Conservation (phyloP, 1,140 invertebrate genomes). For the Hydropsyche tenuis region DNA sequence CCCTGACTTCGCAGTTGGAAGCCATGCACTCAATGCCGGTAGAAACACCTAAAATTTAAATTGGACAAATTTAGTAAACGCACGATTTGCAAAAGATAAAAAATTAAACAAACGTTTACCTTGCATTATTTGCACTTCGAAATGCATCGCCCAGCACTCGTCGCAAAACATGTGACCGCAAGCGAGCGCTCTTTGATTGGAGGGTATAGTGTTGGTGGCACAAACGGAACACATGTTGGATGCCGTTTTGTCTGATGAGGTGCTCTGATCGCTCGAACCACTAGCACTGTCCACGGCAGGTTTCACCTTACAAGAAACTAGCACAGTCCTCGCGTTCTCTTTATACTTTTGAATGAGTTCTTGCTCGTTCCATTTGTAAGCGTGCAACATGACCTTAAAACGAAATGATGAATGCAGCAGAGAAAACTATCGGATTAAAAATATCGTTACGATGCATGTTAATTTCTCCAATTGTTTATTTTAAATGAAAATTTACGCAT, state of each 20-base stretch:
- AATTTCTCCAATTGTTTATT: no score
- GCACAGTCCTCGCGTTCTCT: constrained; percentile 75
- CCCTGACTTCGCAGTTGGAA: constrained; percentile 87
- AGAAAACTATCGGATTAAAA: no score
- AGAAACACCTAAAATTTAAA: constrained; percentile 63
- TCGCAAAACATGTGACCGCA: constrained; percentile 95
- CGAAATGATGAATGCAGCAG: no score
- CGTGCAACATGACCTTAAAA: constrained; percentile 77
- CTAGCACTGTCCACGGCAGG: constrained; percentile 57
- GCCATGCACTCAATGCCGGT: constrained; percentile 96
- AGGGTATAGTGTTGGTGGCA: constrained; percentile 67
- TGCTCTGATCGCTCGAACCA: constrained; percentile 51
- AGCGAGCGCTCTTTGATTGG: constrained; percentile 78
- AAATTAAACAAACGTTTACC: constrained; percentile 63
- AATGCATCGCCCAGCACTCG: constrained; percentile 94
- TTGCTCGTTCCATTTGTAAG: constrained; percentile 84
- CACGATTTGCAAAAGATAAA: neutral
- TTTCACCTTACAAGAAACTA: constrained; percentile 83
- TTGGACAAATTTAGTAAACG: neutral
- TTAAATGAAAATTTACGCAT: no score
- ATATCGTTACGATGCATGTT: no score
- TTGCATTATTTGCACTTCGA: constrained; percentile 94
- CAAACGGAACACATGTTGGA: constrained; percentile 61
- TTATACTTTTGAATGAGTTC: constrained; percentile 82
- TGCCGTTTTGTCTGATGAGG: constrained; percentile 51